Evolutionary conservation across 1,140 invertebrate genomes (phyloP), one percentile per base, ranked within the genome.

Genomic region (Sipha flava): DNA sequence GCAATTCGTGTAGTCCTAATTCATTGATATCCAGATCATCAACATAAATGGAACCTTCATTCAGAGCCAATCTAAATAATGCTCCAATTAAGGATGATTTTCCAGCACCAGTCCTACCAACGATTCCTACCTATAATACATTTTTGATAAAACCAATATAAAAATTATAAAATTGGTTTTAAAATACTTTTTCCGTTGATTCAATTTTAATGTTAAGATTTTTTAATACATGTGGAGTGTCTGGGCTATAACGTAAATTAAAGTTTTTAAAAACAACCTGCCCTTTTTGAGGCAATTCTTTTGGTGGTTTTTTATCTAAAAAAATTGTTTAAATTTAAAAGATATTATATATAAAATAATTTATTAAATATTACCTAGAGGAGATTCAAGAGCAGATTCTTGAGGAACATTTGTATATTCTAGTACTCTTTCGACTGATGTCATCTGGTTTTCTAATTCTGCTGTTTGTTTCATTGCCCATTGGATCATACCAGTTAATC

Each of bases 1-100:
- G 86, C 1, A 96, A 85, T n/a, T 91, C 88, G 70, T 90, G 88
- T 9, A 96, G 84, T 0, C 89, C 88, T 45, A 95, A 85, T 2
- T 83, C 85, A 84, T 3, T 94, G 85, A 81, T 84, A 81, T 87
- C 85, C 14, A 93, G 87, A 2, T 87, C 88, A 84, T 95, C 94
- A 72, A 95, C 92, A 88, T 26, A 95, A 90, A 2, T 81, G n/a
- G n/a, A 83, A n/a, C 92, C 93, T n/a, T 87, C 86, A n/a, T 89
- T 87, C 81, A 90, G 88, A 1, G 89, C 89, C 34, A 62, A 34
- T 70, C 94, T 88, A 83, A 96, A 96, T 1, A 97, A 84, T 1
- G 93, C 91, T 40, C 91, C 87, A 75, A 96, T 93, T 5, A 97
- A 86, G 0, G 95, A 96, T 0, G 94, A 95, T 85, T 98, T 98